These are phyloP conservation scores for Cochlearius cochlearius DNA, from an alignment of 2,113 vertebrate genomes.

Conservation along the genomic window DNA sequence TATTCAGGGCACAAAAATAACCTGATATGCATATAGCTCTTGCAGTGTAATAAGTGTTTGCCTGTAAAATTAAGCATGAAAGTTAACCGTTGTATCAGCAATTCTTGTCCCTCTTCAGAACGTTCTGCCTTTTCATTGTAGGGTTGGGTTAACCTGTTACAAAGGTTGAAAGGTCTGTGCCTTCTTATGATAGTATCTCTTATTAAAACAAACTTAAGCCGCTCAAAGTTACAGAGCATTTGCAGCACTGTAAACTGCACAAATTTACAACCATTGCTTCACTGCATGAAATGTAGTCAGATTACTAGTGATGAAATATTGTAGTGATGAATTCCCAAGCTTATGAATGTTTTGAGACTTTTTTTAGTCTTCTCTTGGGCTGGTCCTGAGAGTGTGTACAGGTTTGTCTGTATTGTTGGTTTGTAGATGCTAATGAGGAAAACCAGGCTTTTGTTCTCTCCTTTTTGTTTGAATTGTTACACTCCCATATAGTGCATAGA, in stretches of 20 bases:
- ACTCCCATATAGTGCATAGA: slow-evolving; percentile 31
- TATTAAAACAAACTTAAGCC: slow-evolving; percentile 9
- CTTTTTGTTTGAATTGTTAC: slow-evolving; percentile 46
- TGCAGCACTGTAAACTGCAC: slow-evolving; percentile 53
- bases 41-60: slow-evolving; percentile 12
- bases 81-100: slow-evolving; percentile 45
- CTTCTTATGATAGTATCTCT: slow-evolving; percentile 53
- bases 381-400: slow-evolving; percentile 84
- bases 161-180: slow-evolving; percentile 63
- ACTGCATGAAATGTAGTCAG: slow-evolving; percentile 54
- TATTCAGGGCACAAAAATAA: slow-evolving; percentile 13
- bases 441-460: slow-evolving; percentile 53
- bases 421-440: slow-evolving; percentile 73
- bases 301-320: slow-evolving; percentile 30
- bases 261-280: slow-evolving; percentile 24
- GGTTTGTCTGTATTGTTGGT: slow-evolving; percentile 75
- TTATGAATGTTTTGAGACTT: slow-evolving; percentile 61
- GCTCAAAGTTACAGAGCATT: slow-evolving; percentile 45
- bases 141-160: slow-evolving; percentile 23
- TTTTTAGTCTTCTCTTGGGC: slow-evolving; percentile 84
- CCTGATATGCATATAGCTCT: slow-evolving; percentile 4
- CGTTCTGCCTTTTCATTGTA: slow-evolving; percentile 19
- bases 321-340: slow-evolving; percentile 58
- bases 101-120: slow-evolving; percentile 6
- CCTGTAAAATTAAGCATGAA: slow-evolving; percentile 17